Percentiles rank a stretch among this genome's conserved stretches.
Conservation (phyloP, 2,888 invertebrate species). For the Folsomia manolachei region DNA sequence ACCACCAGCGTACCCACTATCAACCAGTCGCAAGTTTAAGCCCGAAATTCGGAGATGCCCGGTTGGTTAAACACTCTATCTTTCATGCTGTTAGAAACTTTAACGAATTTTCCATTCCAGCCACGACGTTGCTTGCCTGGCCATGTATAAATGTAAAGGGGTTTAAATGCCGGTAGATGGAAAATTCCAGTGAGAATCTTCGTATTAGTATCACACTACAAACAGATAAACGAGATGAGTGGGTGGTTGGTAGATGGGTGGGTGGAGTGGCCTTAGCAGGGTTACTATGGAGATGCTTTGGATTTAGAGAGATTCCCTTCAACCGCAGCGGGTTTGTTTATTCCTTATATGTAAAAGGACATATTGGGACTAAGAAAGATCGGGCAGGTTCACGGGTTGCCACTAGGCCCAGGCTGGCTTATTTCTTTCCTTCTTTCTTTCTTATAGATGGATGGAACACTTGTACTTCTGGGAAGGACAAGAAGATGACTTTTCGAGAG, state of each 20-base stretch:
- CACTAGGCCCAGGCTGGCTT: neutral
- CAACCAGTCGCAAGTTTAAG: constrained; percentile 12
- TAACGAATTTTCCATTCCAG: too few relatives aligned
- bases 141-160: too few relatives aligned
- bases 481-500: too few relatives aligned
- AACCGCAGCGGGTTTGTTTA: constrained; percentile 41
- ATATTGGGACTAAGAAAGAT: constrained; percentile 11
- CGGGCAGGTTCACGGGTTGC: neutral
- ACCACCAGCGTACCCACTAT: constrained; percentile 1
- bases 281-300: constrained; percentile 22
- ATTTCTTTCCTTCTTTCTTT: neutral
- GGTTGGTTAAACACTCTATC: neutral
- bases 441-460: too few relatives aligned
- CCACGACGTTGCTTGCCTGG: too few relatives aligned
- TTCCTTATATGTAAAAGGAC: neutral
- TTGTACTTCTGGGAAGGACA: too few relatives aligned
- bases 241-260: constrained; percentile 19
- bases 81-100: too few relatives aligned
- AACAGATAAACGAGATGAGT: neutral
- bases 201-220: too few relatives aligned
- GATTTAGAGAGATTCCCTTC: constrained; percentile 6
- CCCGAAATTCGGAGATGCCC: neutral
- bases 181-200: too few relatives aligned
- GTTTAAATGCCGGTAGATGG: too few relatives aligned
- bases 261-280: constrained; percentile 16